phyloP scores from a whole-genome alignment of 2,888 invertebrate genomes.

The Diabrotica balteata region DNA sequence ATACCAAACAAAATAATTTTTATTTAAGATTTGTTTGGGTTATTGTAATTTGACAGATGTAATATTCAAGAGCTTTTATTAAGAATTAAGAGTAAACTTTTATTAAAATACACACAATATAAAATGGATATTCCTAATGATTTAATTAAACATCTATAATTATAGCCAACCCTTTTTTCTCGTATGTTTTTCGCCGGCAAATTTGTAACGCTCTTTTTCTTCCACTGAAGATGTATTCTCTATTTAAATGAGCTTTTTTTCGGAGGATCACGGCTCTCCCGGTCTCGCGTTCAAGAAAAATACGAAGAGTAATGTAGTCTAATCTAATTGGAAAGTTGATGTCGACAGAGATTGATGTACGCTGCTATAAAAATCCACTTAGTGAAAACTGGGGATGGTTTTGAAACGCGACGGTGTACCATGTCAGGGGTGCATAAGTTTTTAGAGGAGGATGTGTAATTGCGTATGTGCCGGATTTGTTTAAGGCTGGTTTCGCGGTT shows the following conservation, averaged over 20 bases:
- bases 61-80: no score
- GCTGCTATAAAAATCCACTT: slow-evolving; percentile 42
- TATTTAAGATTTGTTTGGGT: no score
- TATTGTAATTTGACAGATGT: no score
- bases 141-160: slow-evolving; percentile 16
- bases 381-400: slow-evolving; percentile 32
- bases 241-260: slow-evolving; percentile 40
- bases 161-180: slow-evolving; percentile 17
- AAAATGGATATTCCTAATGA: neutral
- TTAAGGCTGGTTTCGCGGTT: no score
- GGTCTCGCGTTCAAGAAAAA: slow-evolving; percentile 35
- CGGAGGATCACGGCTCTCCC: slow-evolving; percentile 23
- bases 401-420: neutral
- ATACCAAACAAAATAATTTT: no score
- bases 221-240: slow-evolving; percentile 33
- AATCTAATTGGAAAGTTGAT: slow-evolving; percentile 42
- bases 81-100: no score
- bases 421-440: no score
- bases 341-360: slow-evolving; percentile 42
- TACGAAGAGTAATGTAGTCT: slow-evolving; percentile 43
- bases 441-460: no score
- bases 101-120: no score
- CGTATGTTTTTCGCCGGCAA: slow-evolving; percentile 9
- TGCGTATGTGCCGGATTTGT: no score
- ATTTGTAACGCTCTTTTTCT: slow-evolving; percentile 25